These are phyloP conservation scores for Plemyria rubiginata DNA, from an alignment of 2,888 invertebrate genomes.

Conservation along the genomic window DNA sequence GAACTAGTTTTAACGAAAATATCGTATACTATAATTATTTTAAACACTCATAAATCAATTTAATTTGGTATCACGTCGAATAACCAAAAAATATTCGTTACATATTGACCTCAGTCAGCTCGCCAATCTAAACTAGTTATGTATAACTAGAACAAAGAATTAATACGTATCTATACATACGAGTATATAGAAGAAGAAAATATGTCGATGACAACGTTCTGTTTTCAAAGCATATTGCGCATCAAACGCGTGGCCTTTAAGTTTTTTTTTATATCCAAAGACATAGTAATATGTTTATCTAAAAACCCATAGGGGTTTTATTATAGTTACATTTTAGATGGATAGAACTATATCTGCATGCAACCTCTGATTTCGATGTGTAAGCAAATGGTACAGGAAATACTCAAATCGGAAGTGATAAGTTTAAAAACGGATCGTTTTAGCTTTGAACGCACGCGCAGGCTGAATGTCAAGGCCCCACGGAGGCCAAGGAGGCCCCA, in stretches of 20 bases:
- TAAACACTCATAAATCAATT: too few species aligned
- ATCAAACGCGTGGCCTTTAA: constrained; percentile 18
- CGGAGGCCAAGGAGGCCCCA: constrained; percentile 61
- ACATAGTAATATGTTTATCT: neutral
- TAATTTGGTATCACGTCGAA: too few species aligned
- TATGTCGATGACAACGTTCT: constrained; percentile 21
- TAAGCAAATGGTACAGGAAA: constrained; percentile 63
- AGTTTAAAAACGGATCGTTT: constrained; percentile 76
- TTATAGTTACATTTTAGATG: too few species aligned
- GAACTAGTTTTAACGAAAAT: neutral
- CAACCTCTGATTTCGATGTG: constrained; percentile 32
- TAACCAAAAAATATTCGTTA: too few species aligned
- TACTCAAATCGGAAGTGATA: constrained; percentile 73
- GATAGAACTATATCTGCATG: constrained; percentile 26
- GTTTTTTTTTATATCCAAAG: constrained; percentile 9
- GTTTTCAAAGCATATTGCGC: constrained; percentile 31
- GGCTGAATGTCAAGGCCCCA: constrained; percentile 78
- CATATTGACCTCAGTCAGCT: too few species aligned
- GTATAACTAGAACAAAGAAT: too few species aligned
- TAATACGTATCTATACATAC: constrained; percentile 7
- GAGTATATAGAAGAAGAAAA: constrained; percentile 20
- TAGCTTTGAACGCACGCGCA: constrained; percentile 66
- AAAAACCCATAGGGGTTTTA: constrained; percentile 21
- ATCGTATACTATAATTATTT: neutral
- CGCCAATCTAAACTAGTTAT: too few species aligned